Evolutionary conservation across 2,888 invertebrate genomes (phyloP).

Genomic region (Agrotis exclamationis): DNA sequence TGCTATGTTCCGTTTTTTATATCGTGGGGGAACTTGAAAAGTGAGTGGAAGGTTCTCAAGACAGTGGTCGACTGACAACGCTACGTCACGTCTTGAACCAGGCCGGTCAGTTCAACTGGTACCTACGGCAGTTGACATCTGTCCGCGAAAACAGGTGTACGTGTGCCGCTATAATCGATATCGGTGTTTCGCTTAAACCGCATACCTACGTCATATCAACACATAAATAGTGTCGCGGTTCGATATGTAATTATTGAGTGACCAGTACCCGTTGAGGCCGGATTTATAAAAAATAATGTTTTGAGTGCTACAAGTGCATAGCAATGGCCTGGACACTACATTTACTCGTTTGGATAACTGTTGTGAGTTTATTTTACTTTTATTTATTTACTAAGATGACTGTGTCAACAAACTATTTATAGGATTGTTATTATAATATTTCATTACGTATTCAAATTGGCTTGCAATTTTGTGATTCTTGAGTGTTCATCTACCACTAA

Average conservation of each 20-base stretch:
- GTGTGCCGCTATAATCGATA: constrained; percentile 68
- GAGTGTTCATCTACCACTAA: not conserved
- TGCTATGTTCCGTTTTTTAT: not conserved
- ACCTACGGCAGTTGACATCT: constrained; percentile 73
- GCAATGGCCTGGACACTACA: constrained; percentile 78
- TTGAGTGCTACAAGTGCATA: constrained; percentile 65
- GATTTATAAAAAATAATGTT: constrained; percentile 64
- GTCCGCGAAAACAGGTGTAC: constrained; percentile 68
- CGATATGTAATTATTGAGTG: constrained; percentile 75
- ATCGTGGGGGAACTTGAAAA: constrained; percentile 30
- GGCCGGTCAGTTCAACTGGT: constrained; percentile 55
- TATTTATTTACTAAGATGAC: constrained; percentile 15
- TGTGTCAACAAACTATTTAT: constrained; percentile 11
- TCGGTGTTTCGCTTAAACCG: constrained; percentile 66
- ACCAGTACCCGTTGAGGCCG: constrained; percentile 65
- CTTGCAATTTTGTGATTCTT: not conserved
- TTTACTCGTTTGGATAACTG: constrained; percentile 74
- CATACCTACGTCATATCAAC: constrained; percentile 71
- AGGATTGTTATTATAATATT: constrained; percentile 7
- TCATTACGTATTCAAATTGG: constrained; percentile 20
- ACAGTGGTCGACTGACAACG: constrained; percentile 64
- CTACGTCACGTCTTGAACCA: constrained; percentile 52
- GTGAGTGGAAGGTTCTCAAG: constrained; percentile 63
- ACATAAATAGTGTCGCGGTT: constrained; percentile 72
- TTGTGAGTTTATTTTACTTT: constrained; percentile 74